Conservation (phyloP, 2,888 invertebrate species). For the Cryptocephalus primarius region DNA sequence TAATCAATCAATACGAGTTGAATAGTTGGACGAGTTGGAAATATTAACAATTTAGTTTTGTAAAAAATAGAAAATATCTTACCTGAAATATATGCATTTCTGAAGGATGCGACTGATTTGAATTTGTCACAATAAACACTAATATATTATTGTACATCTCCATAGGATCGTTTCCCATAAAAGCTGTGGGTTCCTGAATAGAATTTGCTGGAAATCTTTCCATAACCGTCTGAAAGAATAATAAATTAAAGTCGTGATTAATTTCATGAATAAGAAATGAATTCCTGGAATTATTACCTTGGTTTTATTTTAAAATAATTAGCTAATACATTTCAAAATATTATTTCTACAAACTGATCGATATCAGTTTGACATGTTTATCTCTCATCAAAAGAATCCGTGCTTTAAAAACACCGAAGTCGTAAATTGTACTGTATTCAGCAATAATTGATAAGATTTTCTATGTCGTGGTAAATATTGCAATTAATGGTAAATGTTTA, state of each 20-base stretch:
- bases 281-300: not conserved
- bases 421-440: too few species aligned
- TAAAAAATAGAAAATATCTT: slow-evolving; percentile 2
- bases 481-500: too few species aligned
- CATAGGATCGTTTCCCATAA: slow-evolving; percentile 88
- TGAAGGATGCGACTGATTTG: slow-evolving; percentile 52
- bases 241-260: not conserved
- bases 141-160: slow-evolving; percentile 98
- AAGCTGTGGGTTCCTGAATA: slow-evolving; percentile 95
- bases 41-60: too few species aligned
- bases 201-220: slow-evolving; percentile 89
- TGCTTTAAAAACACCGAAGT: too few species aligned
- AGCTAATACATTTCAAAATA: not conserved
- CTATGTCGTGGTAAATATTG: too few species aligned
- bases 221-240: slow-evolving; percentile 70
- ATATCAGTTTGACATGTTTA: not conserved
- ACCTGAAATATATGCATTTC: slow-evolving; percentile 98
- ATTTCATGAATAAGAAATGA: not conserved
- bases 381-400: not conserved
- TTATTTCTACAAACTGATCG: not conserved
- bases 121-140: slow-evolving; percentile 79
- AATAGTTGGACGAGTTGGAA: too few species aligned
- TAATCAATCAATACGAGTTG: too few species aligned
- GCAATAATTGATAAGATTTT: too few species aligned
- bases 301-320: too few species aligned